Conservation (phyloP, 2,113 vertebrate species). For the Taxidea taxus region DNA sequence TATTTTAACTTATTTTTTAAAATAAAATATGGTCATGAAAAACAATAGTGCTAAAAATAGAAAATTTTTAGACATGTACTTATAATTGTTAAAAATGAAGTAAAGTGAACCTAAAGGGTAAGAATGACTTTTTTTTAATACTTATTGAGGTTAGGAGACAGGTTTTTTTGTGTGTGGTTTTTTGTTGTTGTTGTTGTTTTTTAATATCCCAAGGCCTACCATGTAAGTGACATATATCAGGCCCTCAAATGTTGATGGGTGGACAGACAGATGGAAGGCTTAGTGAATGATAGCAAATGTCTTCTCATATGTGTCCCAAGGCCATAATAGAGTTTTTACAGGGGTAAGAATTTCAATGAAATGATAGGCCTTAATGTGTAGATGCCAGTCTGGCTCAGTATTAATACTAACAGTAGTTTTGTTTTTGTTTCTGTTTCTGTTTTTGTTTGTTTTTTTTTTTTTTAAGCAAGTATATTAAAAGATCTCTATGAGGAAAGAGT, state of each 20-base stretch:
- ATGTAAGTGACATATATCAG: background rate
- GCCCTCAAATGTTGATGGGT: background rate
- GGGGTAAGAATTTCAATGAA: conserved; percentile 20
- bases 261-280: background rate
- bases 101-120: background rate
- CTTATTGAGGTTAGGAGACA: background rate
- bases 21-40: conserved; percentile 64
- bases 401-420: conserved; percentile 77
- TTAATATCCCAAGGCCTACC: background rate
- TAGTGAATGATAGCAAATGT: background rate
- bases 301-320: conserved; percentile 10
- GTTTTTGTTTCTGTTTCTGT: background rate
- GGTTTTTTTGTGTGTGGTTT: background rate
- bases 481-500: conserved; percentile 62
- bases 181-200: background rate
- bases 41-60: conserved; percentile 42
- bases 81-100: conserved; percentile 42
- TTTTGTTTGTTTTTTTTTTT: conserved; percentile 6
- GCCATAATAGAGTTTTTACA: conserved; percentile 4
- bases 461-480: conserved; percentile 65
- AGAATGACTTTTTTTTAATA: conserved; percentile 25
- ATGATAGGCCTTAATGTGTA: conserved; percentile 12
- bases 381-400: conserved; percentile 73
- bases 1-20: conserved; percentile 55
- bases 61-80: conserved; percentile 17